Conservation (phyloP, 2,888 invertebrate genomes). For the Archips crataeganus region DNA sequence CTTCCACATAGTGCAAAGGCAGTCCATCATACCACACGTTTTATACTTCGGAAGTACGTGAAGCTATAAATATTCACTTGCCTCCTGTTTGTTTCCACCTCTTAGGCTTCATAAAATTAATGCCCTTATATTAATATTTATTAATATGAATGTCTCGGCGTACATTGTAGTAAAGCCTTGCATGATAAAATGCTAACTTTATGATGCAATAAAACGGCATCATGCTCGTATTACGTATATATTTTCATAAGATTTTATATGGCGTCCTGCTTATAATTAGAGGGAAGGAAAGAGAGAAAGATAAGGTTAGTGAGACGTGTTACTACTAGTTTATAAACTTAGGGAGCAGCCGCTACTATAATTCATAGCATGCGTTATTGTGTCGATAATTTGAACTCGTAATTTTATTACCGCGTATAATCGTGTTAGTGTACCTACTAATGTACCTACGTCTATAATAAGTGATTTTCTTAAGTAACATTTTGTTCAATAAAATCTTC, state of each 20-base stretch:
- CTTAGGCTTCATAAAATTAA: slow-evolving; percentile 82
- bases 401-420: slow-evolving; percentile 29
- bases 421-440: not conserved
- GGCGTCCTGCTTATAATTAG: slow-evolving; percentile 41
- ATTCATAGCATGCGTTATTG: slow-evolving; percentile 45
- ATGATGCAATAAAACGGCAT: slow-evolving; percentile 74
- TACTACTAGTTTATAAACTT: not conserved
- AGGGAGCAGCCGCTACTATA: slow-evolving; percentile 11
- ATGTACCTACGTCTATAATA: not conserved
- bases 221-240: slow-evolving; percentile 64
- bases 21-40: slow-evolving; percentile 59
- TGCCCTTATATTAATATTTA: slow-evolving; percentile 81
- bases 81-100: slow-evolving; percentile 75
- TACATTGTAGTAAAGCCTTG: slow-evolving; percentile 66
- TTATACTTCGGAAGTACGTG: slow-evolving; percentile 67
- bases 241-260: slow-evolving; percentile 56
- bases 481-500: not conserved
- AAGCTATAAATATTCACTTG: slow-evolving; percentile 79
- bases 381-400: slow-evolving; percentile 38
- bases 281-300: slow-evolving; percentile 26
- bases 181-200: slow-evolving; percentile 79
- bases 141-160: slow-evolving; percentile 73
- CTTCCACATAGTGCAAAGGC: slow-evolving; percentile 48
- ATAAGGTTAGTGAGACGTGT: slow-evolving; percentile 13
- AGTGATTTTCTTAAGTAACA: not conserved